phyloP scores from a whole-genome alignment of 2,113 vertebrate species.

The Ictidomys tridecemlineatus region DNA sequence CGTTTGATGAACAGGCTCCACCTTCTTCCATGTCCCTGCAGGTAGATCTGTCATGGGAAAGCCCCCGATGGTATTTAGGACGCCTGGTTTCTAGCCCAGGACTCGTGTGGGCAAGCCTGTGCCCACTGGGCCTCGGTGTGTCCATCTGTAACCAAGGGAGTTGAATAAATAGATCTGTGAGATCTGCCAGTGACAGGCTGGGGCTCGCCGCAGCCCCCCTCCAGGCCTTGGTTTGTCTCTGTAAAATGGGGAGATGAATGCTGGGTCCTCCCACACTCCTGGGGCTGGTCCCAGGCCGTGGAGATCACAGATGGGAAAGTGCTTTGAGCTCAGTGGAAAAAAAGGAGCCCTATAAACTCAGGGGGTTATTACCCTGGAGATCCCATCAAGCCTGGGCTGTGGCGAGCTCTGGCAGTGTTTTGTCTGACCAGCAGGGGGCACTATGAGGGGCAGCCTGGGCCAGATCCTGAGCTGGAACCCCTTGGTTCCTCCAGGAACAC shows the following conservation, averaged over 20 bases:
- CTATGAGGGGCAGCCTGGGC: neutral
- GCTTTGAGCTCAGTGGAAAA: constrained; percentile 70
- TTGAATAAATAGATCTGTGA: neutral
- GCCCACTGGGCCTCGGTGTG: constrained; percentile 31
- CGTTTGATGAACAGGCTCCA: neutral
- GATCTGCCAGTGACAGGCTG: neutral
- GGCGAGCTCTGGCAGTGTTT: neutral
- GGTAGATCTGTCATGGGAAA: constrained; percentile 63
- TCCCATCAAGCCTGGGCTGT: fast-evolving
- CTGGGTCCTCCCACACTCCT: constrained; percentile 62
- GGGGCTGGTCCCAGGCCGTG: constrained; percentile 57
- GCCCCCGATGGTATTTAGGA: neutral
- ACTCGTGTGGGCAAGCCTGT: constrained; percentile 40
- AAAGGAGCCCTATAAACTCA: constrained; percentile 67
- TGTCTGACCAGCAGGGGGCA: constrained; percentile 60
- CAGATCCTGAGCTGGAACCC: neutral
- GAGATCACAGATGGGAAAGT: constrained; percentile 81
- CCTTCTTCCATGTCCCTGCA: neutral
- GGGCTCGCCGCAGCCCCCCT: constrained; percentile 28
- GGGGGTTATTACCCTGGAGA: constrained; percentile 55
- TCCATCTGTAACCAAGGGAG: neutral
- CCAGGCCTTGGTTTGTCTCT: constrained; percentile 57
- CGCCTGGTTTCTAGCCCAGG: neutral
- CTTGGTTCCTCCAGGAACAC: neutral
- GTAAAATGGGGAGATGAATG: constrained; percentile 76